Conservation (phyloP, 2,888 invertebrate species). For the Physocephala rufipes region DNA sequence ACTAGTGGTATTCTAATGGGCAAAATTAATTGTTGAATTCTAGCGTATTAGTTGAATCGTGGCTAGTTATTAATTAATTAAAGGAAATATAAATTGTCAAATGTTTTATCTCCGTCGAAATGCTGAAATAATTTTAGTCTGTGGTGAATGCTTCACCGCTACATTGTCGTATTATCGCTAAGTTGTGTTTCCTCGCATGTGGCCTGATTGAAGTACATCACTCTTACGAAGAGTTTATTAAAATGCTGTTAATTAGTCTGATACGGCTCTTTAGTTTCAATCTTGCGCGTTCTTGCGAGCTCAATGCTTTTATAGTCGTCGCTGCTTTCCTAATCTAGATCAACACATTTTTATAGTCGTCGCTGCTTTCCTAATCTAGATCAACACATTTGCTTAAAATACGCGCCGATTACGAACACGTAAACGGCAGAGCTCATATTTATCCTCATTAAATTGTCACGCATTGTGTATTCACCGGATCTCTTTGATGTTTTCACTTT, state of each 20-base stretch:
- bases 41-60: no score
- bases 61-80: no score
- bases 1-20: no score
- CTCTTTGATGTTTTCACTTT: slow-evolving; percentile 22
- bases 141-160: background rate
- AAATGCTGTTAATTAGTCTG: slow-evolving; percentile 37
- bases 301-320: no score
- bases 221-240: slow-evolving; percentile 53
- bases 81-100: no score
- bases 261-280: slow-evolving; percentile 30
- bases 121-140: no score
- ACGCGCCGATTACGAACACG: slow-evolving; percentile 34
- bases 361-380: background rate
- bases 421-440: slow-evolving; percentile 29
- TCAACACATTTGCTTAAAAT: slow-evolving; percentile 31
- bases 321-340: background rate
- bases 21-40: no score
- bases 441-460: slow-evolving; percentile 64
- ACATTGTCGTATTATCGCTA: slow-evolving; percentile 33
- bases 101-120: no score
- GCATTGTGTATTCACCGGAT: slow-evolving; percentile 47
- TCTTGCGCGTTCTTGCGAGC: slow-evolving; percentile 28
- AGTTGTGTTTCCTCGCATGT: slow-evolving; percentile 26
- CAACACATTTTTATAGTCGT: no score
- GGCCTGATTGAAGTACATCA: slow-evolving; percentile 51